These are phyloP conservation scores for Xenotilapia leptura DNA, from an alignment of 2,113 vertebrate species.

Conservation along the genomic window DNA sequence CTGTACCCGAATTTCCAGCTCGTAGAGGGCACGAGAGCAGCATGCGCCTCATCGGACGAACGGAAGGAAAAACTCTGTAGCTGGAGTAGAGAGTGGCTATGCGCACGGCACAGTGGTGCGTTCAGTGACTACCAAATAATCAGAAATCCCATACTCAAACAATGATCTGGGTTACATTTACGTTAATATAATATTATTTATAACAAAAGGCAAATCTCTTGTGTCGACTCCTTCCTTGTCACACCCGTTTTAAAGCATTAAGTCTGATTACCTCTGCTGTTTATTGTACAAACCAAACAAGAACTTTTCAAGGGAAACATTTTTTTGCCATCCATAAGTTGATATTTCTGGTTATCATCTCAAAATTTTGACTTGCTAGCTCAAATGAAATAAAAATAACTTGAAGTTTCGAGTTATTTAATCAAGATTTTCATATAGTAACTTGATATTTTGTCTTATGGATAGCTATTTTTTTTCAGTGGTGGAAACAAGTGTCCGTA, in stretches of 20 bases:
- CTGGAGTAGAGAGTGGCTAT: too few relatives aligned
- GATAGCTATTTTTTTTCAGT: not conserved
- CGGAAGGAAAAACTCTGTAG: too few relatives aligned
- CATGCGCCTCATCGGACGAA: too few relatives aligned
- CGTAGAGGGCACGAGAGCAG: too few relatives aligned
- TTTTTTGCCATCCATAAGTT: not conserved
- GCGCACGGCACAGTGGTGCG: too few relatives aligned
- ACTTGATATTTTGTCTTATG: not conserved
- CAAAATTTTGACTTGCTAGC: not conserved
- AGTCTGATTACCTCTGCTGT: not conserved
- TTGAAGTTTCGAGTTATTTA: not conserved
- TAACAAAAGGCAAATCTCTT: not conserved
- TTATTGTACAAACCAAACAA: not conserved
- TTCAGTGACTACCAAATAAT: too few relatives aligned
- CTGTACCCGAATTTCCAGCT: too few relatives aligned
- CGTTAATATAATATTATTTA: not conserved
- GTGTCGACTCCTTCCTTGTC: not conserved
- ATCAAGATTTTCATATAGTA: not conserved
- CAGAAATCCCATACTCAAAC: too few relatives aligned
- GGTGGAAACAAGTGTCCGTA: not conserved
- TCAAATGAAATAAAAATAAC: not conserved
- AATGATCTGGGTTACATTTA: too few relatives aligned
- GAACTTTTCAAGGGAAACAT: not conserved
- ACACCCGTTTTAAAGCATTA: not conserved
- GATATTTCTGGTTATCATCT: not conserved